Conservation (phyloP, 2,113 vertebrate species). For the Perca schrenkii region DNA sequence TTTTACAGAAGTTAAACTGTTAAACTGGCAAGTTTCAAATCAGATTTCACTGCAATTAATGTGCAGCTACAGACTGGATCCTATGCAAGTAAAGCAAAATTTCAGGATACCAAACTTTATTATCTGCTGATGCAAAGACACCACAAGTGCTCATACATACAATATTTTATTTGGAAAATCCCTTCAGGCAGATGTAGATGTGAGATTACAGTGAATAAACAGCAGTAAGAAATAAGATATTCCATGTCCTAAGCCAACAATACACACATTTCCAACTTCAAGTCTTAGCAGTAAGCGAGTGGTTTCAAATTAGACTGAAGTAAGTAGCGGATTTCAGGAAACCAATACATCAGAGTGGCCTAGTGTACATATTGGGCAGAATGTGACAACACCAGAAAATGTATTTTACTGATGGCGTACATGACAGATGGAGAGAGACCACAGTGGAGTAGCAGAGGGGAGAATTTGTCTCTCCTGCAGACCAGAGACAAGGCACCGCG, state of each 20-base stretch:
- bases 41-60: background rate
- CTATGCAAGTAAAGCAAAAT: background rate
- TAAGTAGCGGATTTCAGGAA: slow-evolving; percentile 46
- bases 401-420: slow-evolving; percentile 37
- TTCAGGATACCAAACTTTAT: slow-evolving; percentile 19
- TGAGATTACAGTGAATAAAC: slow-evolving; percentile 25
- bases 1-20: background rate
- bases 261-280: slow-evolving; percentile 16
- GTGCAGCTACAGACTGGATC: background rate
- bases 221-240: slow-evolving; percentile 13
- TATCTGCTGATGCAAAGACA: slow-evolving; percentile 18
- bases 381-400: slow-evolving; percentile 49
- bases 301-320: slow-evolving; percentile 44
- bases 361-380: slow-evolving; percentile 33
- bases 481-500: slow-evolving; percentile 67
- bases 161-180: slow-evolving; percentile 26
- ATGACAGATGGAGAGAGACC: slow-evolving; percentile 80
- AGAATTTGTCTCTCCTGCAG: slow-evolving; percentile 58
- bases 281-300: slow-evolving; percentile 8
- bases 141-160: slow-evolving; percentile 12
- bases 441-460: slow-evolving; percentile 39
- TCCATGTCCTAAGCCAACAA: background rate
- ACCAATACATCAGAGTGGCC: slow-evolving; percentile 37
- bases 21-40: background rate
- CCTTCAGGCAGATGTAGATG: slow-evolving; percentile 29